These are phyloP conservation scores for Synchiropus splendidus DNA, from an alignment of 2,113 vertebrate species.

Conservation along the genomic window DNA sequence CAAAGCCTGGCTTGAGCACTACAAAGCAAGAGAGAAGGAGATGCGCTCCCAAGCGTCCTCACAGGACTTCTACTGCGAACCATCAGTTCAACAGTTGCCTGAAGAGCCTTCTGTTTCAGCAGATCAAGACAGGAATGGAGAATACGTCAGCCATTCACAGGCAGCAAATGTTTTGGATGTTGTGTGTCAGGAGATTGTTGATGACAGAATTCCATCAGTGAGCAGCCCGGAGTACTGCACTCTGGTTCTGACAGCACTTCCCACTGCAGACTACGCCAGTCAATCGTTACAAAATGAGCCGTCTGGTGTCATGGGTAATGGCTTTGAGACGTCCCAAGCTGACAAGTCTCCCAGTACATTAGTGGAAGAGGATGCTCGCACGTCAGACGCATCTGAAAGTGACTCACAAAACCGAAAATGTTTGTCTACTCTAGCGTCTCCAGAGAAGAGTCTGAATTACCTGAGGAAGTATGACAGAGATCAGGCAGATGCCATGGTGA, in stretches of 20 bases:
- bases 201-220: constrained; percentile 1
- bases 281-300: constrained; percentile 3
- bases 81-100: neutral
- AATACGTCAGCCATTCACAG: constrained; percentile 1
- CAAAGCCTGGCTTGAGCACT: constrained; percentile 80
- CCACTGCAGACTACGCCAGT: constrained; percentile 27
- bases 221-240: constrained; percentile 44
- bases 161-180: constrained; percentile 8
- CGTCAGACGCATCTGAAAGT: neutral
- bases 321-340: constrained; percentile 1
- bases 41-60: constrained; percentile 40
- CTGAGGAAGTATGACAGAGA: constrained; percentile 83
- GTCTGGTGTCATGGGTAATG: constrained; percentile 22
- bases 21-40: constrained; percentile 74
- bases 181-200: constrained; percentile 17
- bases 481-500: constrained; percentile 77
- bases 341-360: constrained; percentile 27
- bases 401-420: constrained; percentile 1
- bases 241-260: constrained; percentile 52
- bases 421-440: constrained; percentile 1
- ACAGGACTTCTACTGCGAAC: constrained; percentile 42
- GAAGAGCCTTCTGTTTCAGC: neutral
- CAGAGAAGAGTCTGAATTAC: constrained; percentile 54
- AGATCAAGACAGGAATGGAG: neutral
- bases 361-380: constrained; percentile 13